These are phyloP conservation scores for Chelonia mydas DNA, from an alignment of 2,797 vertebrate species.

Conservation along the genomic window DNA sequence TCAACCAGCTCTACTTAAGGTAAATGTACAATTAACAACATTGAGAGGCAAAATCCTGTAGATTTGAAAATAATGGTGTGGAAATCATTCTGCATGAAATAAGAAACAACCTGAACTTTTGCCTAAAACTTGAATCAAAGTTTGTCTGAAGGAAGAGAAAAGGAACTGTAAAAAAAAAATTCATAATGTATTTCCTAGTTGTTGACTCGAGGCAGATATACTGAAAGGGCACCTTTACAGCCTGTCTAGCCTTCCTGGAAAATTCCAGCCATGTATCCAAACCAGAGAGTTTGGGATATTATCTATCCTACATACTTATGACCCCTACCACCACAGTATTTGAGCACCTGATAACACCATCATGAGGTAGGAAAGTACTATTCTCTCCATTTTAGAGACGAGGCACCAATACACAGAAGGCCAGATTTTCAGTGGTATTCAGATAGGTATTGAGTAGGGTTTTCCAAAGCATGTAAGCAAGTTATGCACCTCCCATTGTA, in stretches of 20 bases:
- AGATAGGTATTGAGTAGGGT: neutral
- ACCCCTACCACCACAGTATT: neutral
- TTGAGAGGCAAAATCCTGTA: too few species aligned
- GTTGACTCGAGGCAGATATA: neutral
- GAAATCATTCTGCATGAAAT: neutral
- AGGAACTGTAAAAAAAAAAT: neutral
- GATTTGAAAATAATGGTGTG: too few species aligned
- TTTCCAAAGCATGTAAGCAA: neutral
- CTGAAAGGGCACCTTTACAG: neutral
- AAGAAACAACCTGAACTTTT: neutral
- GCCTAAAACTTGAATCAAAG: neutral
- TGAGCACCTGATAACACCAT: neutral
- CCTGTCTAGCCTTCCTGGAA: neutral
- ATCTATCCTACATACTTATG: neutral
- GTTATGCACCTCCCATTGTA: neutral
- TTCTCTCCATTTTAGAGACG: neutral
- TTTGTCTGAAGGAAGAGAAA: neutral
- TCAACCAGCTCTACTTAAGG: neutral
- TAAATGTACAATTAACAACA: too few species aligned
- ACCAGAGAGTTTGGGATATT: neutral
- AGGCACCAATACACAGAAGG: neutral
- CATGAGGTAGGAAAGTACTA: neutral
- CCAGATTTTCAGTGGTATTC: neutral
- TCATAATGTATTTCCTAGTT: neutral
- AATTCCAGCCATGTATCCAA: neutral